phyloP scores from a whole-genome alignment of 2,113 vertebrate species.

The Notarius lentiginosus region DNA sequence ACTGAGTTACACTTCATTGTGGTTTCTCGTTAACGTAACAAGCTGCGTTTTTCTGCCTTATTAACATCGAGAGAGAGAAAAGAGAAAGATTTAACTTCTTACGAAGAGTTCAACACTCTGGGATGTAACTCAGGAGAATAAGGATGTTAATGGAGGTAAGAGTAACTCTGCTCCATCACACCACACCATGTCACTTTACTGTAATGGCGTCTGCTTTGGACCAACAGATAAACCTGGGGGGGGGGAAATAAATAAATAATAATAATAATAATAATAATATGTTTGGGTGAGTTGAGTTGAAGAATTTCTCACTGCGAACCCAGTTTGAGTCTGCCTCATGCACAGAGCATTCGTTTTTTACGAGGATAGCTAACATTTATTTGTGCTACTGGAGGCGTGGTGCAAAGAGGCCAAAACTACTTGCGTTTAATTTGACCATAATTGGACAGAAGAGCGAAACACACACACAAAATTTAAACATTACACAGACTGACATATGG shows the following conservation, averaged over 20 bases:
- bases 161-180: neutral
- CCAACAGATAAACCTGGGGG: neutral
- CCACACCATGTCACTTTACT: neutral
- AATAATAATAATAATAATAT: too few relatives aligned
- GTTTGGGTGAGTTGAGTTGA: neutral
- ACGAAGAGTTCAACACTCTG: neutral
- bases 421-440: constrained; percentile 1
- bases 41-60: neutral
- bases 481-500: neutral
- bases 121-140: neutral
- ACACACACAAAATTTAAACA: neutral
- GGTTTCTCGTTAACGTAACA: neutral
- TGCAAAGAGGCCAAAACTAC: neutral
- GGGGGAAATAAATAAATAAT: too few relatives aligned
- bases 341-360: neutral
- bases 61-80: neutral
- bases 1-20: too few relatives aligned
- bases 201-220: neutral
- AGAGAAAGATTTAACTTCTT: neutral
- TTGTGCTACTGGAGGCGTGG: neutral
- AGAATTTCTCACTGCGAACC: neutral
- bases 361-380: constrained; percentile 14
- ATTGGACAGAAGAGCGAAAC: neutral
- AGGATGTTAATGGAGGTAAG: neutral
- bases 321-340: neutral